These are phyloP conservation scores for Neopelma chrysocephalum DNA, from an alignment of 2,797 vertebrate genomes.

Conservation along the genomic window DNA sequence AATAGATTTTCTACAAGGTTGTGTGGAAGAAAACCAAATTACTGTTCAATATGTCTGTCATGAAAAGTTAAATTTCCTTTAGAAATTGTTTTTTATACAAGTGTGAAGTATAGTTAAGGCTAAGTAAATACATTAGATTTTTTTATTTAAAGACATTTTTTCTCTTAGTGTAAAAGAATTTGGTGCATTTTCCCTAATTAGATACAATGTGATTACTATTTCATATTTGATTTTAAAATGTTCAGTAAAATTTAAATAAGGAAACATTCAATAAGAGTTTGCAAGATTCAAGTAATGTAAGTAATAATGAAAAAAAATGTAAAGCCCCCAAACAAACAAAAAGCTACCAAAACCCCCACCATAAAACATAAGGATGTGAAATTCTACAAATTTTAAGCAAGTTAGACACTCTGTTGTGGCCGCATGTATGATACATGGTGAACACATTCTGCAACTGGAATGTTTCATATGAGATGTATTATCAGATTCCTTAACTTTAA, in stretches of 20 bases:
- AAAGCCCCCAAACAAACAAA: rapidly evolving
- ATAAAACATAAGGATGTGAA: background rate
- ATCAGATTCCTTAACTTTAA: background rate
- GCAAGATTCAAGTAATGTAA: background rate
- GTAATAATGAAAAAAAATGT: background rate
- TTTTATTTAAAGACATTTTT: background rate
- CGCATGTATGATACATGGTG: background rate
- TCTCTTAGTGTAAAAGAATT: background rate
- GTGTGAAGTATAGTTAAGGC: background rate
- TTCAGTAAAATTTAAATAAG: background rate
- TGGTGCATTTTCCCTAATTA: background rate
- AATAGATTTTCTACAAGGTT: background rate
- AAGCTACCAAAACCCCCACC: rapidly evolving
- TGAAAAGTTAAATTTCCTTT: background rate
- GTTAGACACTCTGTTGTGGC: background rate
- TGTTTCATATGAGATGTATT: background rate
- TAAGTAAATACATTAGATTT: background rate
- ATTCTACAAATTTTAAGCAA: background rate
- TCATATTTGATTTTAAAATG: background rate
- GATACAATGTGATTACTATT: background rate
- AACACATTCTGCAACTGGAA: background rate
- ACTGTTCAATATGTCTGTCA: background rate
- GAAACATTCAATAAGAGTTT: background rate
- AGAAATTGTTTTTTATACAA: background rate
- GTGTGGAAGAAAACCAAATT: background rate